Evolutionary conservation across 2,797 vertebrate species (phyloP), one percentile per base, ranked within the genome.

Genomic region (Chelidonichthys spinosus): DNA sequence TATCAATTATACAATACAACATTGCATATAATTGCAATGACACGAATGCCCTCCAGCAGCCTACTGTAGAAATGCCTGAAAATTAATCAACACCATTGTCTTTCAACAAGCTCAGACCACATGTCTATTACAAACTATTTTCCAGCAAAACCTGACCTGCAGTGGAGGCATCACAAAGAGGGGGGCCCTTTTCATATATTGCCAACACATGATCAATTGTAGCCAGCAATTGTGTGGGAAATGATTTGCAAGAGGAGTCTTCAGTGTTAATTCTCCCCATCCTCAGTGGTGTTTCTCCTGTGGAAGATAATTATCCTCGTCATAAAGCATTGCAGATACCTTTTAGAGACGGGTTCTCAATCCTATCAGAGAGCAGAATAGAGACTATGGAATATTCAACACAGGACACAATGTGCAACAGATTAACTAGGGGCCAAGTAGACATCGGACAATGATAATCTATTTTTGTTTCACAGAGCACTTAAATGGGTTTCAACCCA

Each of bases 401-500:
- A 56, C 4, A 14, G 58, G 54, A 69, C 67, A 90, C 79, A 85
- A 76, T 78, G 73, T 81, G 77, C 71, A 74, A 65, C 82, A 74
- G 79, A 90, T 89, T 88, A 87, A 83, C 83, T 72, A 63, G 40
- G 63, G 73, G 79, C 85, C 79, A 86, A 87, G 84, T 76, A 81
- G 67, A 90, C 81, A 68, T 69, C 14, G 69, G 88, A 92, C 89
- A 88, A 85, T 82, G 72, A 84, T 82, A 76, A 91, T 93, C 81
- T 90, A 90, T 92, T 92, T 91, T 87, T 84, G 78, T 90, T 80
- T 91, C 88, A 89, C 79, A 58, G 69, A 82, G 85, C 87, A 69
- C 83, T 72, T 65, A 90, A 93, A 94, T 92, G 55, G 89, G 76
- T 87, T 94, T 85, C 82, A 89, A 87, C 79, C 75, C 54, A 63